Percentiles rank a stretch among this genome's conserved stretches.
These are phyloP conservation scores for Echiichthys vipera DNA, from an alignment of 2,797 vertebrate species.

Conservation along the genomic window DNA sequence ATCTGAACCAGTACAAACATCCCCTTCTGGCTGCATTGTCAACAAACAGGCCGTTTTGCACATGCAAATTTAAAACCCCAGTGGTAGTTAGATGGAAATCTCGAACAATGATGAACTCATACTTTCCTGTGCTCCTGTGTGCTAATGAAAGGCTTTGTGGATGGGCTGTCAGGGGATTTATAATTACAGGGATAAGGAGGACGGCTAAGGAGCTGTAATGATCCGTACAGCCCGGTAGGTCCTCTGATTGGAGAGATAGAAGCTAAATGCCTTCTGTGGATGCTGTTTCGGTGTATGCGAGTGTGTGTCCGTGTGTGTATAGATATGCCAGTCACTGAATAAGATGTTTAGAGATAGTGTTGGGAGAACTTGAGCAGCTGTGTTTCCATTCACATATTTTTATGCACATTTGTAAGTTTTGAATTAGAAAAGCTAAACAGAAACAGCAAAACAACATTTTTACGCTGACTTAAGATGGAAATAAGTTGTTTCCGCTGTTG, in stretches of 20 bases:
- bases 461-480: too few species aligned
- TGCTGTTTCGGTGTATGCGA: constrained; percentile 15
- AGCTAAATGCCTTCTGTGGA: constrained; percentile 44
- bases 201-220: constrained; percentile 66
- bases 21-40: constrained; percentile 46
- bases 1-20: constrained; percentile 47
- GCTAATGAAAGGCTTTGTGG: constrained; percentile 70
- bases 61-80: constrained; percentile 60
- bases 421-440: too few species aligned
- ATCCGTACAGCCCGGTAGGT: constrained; percentile 68
- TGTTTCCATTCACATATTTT: constrained; percentile 17
- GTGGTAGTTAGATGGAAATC: constrained; percentile 56
- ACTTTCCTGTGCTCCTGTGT: constrained; percentile 64
- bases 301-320: background rate
- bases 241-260: constrained; percentile 39
- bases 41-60: constrained; percentile 56
- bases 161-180: constrained; percentile 65
- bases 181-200: constrained; percentile 70
- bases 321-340: background rate
- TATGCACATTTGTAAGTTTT: too few species aligned
- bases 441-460: too few species aligned
- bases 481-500: too few species aligned
- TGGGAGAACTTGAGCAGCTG: constrained; percentile 7
- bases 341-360: background rate
- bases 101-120: constrained; percentile 61